Percentiles rank a stretch among this genome's conserved stretches.
Conservation (phyloP, 2,113 vertebrate genomes). For the Silurus asotus region DNA sequence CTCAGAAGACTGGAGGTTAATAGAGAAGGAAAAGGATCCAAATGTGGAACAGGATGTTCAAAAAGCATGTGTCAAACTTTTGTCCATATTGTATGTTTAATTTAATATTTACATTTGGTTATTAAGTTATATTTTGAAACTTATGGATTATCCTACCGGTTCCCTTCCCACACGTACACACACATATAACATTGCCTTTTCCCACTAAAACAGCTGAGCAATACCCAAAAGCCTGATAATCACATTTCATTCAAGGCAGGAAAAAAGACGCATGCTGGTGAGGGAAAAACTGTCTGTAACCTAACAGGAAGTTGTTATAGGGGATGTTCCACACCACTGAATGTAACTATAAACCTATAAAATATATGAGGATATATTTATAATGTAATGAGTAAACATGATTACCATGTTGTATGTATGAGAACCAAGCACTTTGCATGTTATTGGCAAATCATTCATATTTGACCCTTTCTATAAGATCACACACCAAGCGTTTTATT, state of each 20-base stretch:
- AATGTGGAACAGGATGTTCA: too few relatives aligned
- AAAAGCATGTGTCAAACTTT: too few relatives aligned
- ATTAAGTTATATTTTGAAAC: neutral
- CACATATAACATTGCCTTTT: neutral
- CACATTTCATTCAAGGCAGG: neutral
- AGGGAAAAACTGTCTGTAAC: neutral
- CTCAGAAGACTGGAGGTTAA: too few relatives aligned
- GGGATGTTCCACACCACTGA: neutral
- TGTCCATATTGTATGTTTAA: too few relatives aligned
- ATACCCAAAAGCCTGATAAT: neutral
- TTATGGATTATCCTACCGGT: neutral
- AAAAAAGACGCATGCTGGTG: neutral
- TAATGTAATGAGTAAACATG: too few relatives aligned
- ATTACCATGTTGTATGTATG: neutral
- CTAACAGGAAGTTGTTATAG: neutral
- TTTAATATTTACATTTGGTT: too few relatives aligned
- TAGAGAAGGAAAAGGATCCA: too few relatives aligned
- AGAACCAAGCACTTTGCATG: neutral
- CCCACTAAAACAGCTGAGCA: neutral
- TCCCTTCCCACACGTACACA: neutral
- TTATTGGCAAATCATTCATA: neutral
- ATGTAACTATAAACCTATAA: neutral
- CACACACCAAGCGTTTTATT: neutral
- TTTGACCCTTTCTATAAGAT: neutral
- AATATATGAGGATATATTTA: neutral